These are phyloP conservation scores for Agrotis exclamationis DNA, from an alignment of 2,888 invertebrate genomes.

Conservation along the genomic window DNA sequence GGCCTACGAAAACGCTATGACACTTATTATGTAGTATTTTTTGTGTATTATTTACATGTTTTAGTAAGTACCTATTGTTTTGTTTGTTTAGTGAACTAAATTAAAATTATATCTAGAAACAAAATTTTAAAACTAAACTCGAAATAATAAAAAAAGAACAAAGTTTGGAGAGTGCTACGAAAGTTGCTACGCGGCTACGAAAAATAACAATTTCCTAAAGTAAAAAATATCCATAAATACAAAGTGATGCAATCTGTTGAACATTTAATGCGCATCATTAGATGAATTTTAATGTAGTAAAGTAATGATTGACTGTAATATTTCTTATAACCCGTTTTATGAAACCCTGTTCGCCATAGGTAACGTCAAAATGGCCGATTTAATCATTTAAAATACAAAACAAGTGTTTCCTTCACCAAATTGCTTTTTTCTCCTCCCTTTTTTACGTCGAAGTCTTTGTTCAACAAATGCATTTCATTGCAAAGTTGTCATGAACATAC, in stretches of 20 bases:
- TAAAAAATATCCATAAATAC: neutral
- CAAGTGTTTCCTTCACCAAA: neutral
- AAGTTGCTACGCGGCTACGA: slow-evolving; percentile 30
- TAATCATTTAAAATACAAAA: slow-evolving; percentile 22
- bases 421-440: slow-evolving; percentile 17
- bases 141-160: too few relatives aligned
- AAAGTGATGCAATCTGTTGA: neutral
- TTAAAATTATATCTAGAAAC: too few relatives aligned
- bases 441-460: slow-evolving; percentile 37
- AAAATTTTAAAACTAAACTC: too few relatives aligned
- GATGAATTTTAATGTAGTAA: slow-evolving; percentile 15
- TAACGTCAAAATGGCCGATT: slow-evolving; percentile 6
- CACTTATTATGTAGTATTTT: neutral
- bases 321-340: slow-evolving; percentile 8
- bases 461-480: slow-evolving; percentile 44
- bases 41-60: neutral
- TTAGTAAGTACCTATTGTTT: neutral
- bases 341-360: too few relatives aligned
- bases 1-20: neutral
- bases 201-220: neutral
- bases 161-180: slow-evolving; percentile 27
- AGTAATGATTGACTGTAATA: slow-evolving; percentile 6
- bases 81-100: neutral
- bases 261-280: neutral
- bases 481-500: slow-evolving; percentile 30